Evolutionary conservation across 2,113 vertebrate genomes (phyloP).

Genomic region (Oreamnos americanus): DNA sequence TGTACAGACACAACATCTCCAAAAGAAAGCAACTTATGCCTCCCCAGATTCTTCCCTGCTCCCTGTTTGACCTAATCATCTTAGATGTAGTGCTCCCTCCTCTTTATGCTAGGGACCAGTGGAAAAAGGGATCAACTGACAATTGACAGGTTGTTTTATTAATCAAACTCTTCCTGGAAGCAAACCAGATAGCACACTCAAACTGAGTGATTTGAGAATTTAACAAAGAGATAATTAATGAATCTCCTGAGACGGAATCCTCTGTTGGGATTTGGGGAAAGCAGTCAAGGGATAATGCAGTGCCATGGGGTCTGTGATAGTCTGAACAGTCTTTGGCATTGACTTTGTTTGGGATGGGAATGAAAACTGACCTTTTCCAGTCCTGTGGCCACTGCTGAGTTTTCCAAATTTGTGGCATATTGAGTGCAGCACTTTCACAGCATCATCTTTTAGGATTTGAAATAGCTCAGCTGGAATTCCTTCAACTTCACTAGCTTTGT

Average conservation of each 20-base stretch:
- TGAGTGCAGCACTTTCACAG: neutral
- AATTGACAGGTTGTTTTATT: neutral
- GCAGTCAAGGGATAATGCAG: neutral
- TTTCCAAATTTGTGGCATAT: neutral
- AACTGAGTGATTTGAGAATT: neutral
- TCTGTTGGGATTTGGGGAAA: neutral
- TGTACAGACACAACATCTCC: neutral
- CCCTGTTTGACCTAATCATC: neutral
- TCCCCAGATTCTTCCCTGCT: neutral
- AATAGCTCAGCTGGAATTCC: neutral
- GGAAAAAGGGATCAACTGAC: neutral
- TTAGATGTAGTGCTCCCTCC: neutral
- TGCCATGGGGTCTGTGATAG: neutral
- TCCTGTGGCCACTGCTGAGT: neutral
- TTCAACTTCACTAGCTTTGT: neutral
- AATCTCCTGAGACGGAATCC: neutral
- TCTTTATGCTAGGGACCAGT: neutral
- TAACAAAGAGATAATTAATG: neutral
- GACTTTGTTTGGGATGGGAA: neutral
- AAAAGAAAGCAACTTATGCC: neutral
- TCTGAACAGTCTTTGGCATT: neutral
- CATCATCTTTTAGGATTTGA: neutral
- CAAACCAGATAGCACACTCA: neutral
- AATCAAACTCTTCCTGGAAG: neutral
- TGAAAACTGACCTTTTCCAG: neutral